These are phyloP conservation scores for Cantharis nigra DNA, from an alignment of 2,888 invertebrate species.

Conservation along the genomic window DNA sequence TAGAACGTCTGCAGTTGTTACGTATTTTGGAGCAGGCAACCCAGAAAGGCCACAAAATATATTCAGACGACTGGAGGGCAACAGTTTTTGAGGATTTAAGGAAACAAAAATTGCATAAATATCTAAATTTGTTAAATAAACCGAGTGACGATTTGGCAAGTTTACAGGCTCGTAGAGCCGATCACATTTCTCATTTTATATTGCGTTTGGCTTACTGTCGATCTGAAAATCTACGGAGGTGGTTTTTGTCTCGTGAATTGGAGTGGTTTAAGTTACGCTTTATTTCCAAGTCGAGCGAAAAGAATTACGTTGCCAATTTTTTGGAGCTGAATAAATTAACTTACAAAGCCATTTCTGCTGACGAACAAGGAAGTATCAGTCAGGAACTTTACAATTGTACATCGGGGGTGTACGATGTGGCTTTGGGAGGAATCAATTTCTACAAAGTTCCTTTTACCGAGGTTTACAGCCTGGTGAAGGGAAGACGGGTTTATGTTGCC, in stretches of 20 bases:
- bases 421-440: slow-evolving; percentile 64
- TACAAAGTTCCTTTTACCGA: slow-evolving; percentile 86
- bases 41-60: slow-evolving; percentile 64
- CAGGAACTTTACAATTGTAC: slow-evolving; percentile 67
- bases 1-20: slow-evolving; percentile 81
- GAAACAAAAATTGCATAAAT: slow-evolving; percentile 70
- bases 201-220: slow-evolving; percentile 89
- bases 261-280: slow-evolving; percentile 88
- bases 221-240: slow-evolving; percentile 80
- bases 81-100: slow-evolving; percentile 67
- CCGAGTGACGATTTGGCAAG: slow-evolving; percentile 64
- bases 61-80: slow-evolving; percentile 70
- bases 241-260: slow-evolving; percentile 88
- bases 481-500: slow-evolving; percentile 77
- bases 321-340: slow-evolving; percentile 69
- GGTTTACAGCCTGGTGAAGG: slow-evolving; percentile 82
- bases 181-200: slow-evolving; percentile 93
- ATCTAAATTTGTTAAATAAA: slow-evolving; percentile 64
- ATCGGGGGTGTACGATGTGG: slow-evolving; percentile 59
- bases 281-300: slow-evolving; percentile 57
- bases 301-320: slow-evolving; percentile 67
- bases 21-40: slow-evolving; percentile 77
- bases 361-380: slow-evolving; percentile 68
- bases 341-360: slow-evolving; percentile 68
- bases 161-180: slow-evolving; percentile 71